Percentiles rank a stretch among this genome's conserved stretches.
Conservation (phyloP, 2,888 invertebrate genomes). For the Cabera pusaria region DNA sequence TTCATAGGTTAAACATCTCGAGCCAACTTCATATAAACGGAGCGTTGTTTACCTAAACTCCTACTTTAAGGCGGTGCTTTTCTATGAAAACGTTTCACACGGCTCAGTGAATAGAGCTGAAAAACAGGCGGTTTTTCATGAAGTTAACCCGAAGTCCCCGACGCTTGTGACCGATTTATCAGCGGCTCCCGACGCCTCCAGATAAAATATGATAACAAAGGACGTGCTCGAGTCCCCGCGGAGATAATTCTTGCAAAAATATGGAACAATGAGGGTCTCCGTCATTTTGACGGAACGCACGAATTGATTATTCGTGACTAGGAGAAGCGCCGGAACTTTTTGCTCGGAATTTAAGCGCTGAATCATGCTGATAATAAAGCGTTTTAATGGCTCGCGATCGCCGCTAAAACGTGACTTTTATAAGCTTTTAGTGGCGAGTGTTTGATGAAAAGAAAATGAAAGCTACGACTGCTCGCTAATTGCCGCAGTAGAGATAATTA, state of each 20-base stretch:
- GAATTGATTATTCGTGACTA: constrained; percentile 21
- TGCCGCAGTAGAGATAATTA: no score
- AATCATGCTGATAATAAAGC: constrained; percentile 16
- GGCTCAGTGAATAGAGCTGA: background rate
- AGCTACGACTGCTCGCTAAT: no score
- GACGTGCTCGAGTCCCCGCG: constrained; percentile 21
- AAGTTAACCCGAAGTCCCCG: constrained; percentile 2
- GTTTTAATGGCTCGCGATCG: constrained; percentile 22
- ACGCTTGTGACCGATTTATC: constrained; percentile 16
- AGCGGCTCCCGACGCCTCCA: constrained; percentile 6
- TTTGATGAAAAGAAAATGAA: no score
- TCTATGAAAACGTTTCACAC: background rate
- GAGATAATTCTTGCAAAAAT: constrained; percentile 23
- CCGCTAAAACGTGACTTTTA: constrained; percentile 29
- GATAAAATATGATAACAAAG: constrained; percentile 24
- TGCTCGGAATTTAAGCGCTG: constrained; percentile 8
- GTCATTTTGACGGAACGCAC: constrained; percentile 13
- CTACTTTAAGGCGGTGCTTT: background rate
- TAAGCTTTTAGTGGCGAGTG: constrained; percentile 16
- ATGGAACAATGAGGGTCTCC: constrained; percentile 17
- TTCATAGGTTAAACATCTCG: background rate
- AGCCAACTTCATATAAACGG: constrained; percentile 2
- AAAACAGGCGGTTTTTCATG: constrained; percentile 4
- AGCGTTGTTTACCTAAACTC: background rate
- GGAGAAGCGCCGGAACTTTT: constrained; percentile 11